Evolutionary conservation across 2,888 invertebrate species (phyloP).

Genomic region (Globia sparganii): DNA sequence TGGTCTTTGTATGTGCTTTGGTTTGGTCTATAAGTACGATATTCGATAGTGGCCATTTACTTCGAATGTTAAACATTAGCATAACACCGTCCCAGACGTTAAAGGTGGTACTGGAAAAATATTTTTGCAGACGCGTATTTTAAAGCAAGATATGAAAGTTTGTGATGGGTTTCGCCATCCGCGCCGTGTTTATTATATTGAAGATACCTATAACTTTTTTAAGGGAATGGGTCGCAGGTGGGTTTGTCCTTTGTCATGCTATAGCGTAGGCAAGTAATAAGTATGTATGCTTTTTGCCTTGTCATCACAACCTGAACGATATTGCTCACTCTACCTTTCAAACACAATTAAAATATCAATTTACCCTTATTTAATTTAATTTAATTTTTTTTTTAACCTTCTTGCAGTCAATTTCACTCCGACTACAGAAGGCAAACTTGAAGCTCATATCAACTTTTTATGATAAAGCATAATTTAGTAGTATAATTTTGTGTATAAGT

Average conservation of each 20-base stretch:
- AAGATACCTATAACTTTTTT: neutral
- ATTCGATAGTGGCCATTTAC: neutral
- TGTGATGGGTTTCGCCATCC: neutral
- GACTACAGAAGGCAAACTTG: neutral
- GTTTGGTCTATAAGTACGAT: neutral
- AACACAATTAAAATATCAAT: neutral
- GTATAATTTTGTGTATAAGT: neutral
- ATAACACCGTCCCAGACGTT: conserved; percentile 36
- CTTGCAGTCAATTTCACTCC: neutral
- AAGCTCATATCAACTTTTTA: neutral
- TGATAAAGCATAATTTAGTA: neutral
- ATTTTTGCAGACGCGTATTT: conserved; percentile 35
- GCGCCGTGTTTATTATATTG: neutral
- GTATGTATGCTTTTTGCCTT: neutral
- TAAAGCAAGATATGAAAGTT: conserved; percentile 17
- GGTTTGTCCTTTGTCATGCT: neutral
- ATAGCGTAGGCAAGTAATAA: neutral
- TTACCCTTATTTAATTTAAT: too few relatives aligned
- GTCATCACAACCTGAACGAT: neutral
- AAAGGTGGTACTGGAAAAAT: conserved; percentile 9
- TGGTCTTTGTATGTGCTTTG: neutral
- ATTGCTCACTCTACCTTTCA: neutral
- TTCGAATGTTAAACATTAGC: conserved; percentile 8
- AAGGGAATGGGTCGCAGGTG: neutral
- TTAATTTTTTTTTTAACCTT: too few relatives aligned